Conservation (phyloP, 2,888 invertebrate species). For the Spilosoma lubricipeda region DNA sequence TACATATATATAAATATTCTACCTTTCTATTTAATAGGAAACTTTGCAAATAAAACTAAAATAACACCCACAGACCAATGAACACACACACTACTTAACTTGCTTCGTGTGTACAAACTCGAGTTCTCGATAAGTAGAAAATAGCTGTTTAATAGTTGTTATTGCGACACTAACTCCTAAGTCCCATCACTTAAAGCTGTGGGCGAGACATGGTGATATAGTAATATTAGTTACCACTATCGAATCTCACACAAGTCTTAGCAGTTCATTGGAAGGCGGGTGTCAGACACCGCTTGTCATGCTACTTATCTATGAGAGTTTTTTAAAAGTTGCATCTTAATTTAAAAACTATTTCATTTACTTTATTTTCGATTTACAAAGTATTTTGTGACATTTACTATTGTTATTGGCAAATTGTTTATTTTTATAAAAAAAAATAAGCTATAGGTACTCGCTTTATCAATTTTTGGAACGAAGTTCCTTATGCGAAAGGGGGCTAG, state of each 20-base stretch:
- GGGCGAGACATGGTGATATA: background rate
- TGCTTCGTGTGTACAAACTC: background rate
- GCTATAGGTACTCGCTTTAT: too few species aligned
- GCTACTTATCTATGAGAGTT: background rate
- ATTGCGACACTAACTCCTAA: background rate
- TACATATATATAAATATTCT: background rate
- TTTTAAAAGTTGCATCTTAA: background rate
- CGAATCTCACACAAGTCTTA: conserved; percentile 3
- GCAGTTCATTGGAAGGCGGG: background rate
- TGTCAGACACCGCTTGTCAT: background rate
- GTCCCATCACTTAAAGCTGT: background rate
- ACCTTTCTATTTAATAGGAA: background rate
- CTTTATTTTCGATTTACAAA: background rate
- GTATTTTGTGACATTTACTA: background rate
- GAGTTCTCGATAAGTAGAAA: background rate
- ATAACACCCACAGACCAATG: background rate
- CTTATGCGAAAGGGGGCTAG: too few species aligned
- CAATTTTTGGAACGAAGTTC: too few species aligned
- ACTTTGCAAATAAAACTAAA: background rate
- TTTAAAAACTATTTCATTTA: background rate
- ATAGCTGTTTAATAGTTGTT: background rate
- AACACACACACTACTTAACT: background rate
- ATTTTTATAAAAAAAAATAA: too few species aligned
- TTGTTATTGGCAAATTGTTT: too few species aligned
- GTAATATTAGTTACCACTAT: conserved; percentile 1